Evolutionary conservation across 2,888 invertebrate genomes (phyloP).

Genomic region (Lasioglossum villosulum): DNA sequence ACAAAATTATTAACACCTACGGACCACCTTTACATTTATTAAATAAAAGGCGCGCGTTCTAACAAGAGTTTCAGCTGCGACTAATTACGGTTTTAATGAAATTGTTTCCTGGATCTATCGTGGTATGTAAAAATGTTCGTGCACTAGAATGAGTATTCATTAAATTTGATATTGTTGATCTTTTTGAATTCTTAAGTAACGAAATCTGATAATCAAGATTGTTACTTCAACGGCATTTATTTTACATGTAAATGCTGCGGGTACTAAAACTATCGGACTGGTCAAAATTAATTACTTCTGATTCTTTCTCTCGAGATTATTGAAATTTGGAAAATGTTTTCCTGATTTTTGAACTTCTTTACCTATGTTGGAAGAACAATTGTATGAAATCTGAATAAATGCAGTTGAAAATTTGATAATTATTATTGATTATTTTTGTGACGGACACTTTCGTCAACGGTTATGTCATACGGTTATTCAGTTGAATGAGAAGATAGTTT

Average conservation of each 20-base stretch:
- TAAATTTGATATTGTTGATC: not conserved
- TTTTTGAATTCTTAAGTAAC: not conserved
- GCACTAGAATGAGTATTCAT: not conserved
- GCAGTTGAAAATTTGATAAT: too few species aligned
- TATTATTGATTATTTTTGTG: too few species aligned
- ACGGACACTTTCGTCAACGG: too few species aligned
- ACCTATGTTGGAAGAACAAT: too few species aligned
- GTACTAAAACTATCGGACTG: not conserved
- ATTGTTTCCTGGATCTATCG: not conserved
- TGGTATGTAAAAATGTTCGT: not conserved
- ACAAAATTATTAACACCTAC: not conserved
- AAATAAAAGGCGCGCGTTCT: not conserved
- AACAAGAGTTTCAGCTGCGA: not conserved
- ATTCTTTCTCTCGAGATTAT: not conserved
- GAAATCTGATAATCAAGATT: not conserved
- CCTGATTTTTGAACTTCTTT: too few species aligned
- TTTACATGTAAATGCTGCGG: not conserved
- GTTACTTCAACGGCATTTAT: not conserved
- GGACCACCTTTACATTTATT: not conserved
- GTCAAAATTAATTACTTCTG: not conserved
- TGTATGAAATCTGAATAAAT: too few species aligned
- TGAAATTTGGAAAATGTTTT: too few species aligned
- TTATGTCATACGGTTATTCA: too few species aligned
- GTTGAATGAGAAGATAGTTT: too few species aligned
- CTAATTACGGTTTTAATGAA: not conserved